Conservation (phyloP, 2,888 invertebrate species). For the Tridacna crocea region DNA sequence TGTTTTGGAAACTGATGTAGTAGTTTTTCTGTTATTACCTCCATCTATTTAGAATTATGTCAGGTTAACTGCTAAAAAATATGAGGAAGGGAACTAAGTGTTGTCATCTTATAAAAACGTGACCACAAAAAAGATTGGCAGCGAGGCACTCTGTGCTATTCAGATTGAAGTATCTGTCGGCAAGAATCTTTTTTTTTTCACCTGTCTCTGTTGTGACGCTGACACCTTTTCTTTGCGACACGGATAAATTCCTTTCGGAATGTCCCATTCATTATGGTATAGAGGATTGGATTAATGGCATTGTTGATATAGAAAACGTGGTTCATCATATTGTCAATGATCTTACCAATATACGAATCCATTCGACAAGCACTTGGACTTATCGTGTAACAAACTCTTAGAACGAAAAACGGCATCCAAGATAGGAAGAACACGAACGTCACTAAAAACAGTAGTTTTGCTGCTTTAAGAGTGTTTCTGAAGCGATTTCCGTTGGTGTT, state of each 20-base stretch:
- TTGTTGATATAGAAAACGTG: constrained; percentile 67
- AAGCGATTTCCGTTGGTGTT: constrained; percentile 9
- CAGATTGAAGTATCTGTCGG: too few species aligned
- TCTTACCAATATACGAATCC: constrained; percentile 27
- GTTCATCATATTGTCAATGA: constrained; percentile 43
- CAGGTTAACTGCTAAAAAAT: too few species aligned
- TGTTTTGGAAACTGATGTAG: too few species aligned
- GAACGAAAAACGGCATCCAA: constrained; percentile 64
- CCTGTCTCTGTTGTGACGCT: too few species aligned
- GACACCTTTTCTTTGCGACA: constrained; percentile 16
- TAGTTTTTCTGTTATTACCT: too few species aligned
- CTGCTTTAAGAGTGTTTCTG: constrained; percentile 54
- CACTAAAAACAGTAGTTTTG: constrained; percentile 66
- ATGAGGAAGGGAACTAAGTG: too few species aligned
- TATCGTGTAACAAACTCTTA: constrained; percentile 35
- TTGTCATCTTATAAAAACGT: too few species aligned
- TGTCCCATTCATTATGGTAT: constrained; percentile 56
- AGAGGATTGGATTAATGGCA: constrained; percentile 64
- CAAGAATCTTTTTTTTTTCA: too few species aligned
- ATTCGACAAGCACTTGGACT: constrained; percentile 22
- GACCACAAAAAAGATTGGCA: too few species aligned
- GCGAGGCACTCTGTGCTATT: too few species aligned
- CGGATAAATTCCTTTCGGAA: constrained; percentile 58
- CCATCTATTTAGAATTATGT: too few species aligned
- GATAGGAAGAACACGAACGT: constrained; percentile 63